These are phyloP conservation scores for Paraescarpia echinospica DNA, from an alignment of 1,140 invertebrate genomes.

Conservation along the genomic window DNA sequence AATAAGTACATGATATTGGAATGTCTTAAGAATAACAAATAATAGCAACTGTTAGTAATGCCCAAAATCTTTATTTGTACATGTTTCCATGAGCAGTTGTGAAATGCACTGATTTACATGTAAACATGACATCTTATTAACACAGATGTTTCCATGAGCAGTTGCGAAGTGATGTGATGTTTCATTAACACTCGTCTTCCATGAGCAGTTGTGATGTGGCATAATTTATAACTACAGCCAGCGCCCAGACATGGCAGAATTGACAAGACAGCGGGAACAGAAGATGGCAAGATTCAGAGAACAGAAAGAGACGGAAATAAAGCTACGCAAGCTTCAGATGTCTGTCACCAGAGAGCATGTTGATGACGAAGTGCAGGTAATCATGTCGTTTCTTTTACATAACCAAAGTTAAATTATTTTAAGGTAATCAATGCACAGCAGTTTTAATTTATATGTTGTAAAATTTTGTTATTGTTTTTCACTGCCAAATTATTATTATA, in stretches of 20 bases:
- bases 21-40: no score
- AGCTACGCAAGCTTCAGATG: conserved; percentile 68
- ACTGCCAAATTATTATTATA: conserved; percentile 2
- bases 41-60: no score
- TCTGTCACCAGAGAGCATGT: conserved; percentile 50
- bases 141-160: background rate
- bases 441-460: no score
- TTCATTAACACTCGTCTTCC: background rate
- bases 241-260: conserved; percentile 12
- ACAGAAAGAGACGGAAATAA: conserved; percentile 76
- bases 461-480: no score
- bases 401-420: background rate
- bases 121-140: background rate
- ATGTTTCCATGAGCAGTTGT: no score
- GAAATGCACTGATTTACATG: no score
- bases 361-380: conserved; percentile 75
- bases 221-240: background rate
- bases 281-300: conserved; percentile 81
- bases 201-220: background rate
- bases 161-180: background rate
- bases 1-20: no score
- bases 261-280: conserved; percentile 61
- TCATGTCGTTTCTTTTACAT: background rate
- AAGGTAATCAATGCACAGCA: background rate
- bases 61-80: no score